Evolutionary conservation across 2,888 invertebrate genomes (phyloP).

Genomic region (Temnothorax ravouxi): DNA sequence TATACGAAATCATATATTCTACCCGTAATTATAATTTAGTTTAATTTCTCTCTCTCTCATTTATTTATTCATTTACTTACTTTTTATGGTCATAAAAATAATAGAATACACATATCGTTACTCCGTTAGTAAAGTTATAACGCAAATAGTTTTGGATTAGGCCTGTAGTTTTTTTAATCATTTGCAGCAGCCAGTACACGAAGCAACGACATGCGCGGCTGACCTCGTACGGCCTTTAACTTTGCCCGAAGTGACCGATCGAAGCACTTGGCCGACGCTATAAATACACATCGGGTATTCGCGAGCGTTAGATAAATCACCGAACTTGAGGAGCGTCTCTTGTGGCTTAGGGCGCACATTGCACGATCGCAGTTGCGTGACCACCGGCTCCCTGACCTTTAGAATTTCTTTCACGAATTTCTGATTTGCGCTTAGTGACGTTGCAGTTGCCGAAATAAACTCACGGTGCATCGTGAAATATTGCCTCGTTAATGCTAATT

Average conservation of each 20-base stretch:
- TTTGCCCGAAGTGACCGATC: constrained; percentile 48
- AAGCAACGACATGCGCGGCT: constrained; percentile 32
- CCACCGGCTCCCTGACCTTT: constrained; percentile 59
- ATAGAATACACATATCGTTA: background rate
- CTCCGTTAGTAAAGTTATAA: background rate
- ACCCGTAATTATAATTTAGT: background rate
- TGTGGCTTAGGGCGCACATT: constrained; percentile 22
- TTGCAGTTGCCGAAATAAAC: constrained; percentile 40
- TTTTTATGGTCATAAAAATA: background rate
- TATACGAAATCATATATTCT: background rate
- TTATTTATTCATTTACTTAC: background rate
- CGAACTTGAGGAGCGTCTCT: constrained; percentile 44
- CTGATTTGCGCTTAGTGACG: constrained; percentile 42
- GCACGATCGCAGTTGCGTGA: constrained; percentile 63
- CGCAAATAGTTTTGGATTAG: background rate
- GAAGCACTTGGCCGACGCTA: constrained; percentile 46
- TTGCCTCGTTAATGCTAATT: constrained; percentile 41
- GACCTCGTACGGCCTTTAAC: constrained; percentile 30
- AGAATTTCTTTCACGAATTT: constrained; percentile 51
- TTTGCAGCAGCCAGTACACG: background rate
- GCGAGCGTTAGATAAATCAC: constrained; percentile 60
- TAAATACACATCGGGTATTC: constrained; percentile 59
- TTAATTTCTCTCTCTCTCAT: background rate
- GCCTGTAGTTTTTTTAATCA: background rate
- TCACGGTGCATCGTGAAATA: constrained; percentile 20